phyloP scores from a whole-genome alignment of 2,888 invertebrate genomes.

The Argynnis bischoffii region DNA sequence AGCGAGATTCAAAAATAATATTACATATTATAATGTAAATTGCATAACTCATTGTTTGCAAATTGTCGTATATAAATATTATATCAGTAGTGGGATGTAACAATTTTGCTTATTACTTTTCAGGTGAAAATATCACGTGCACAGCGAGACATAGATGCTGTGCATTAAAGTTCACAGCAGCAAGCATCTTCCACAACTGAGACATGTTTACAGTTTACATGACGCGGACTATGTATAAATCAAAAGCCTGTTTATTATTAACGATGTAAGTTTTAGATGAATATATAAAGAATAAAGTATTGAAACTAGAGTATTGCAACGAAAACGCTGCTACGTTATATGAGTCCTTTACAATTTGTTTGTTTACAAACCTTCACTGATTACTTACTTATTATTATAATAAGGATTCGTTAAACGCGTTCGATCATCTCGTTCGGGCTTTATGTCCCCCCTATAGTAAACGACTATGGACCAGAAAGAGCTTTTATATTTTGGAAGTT shows the following conservation, averaged over 20 bases:
- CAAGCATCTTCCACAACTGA: constrained; percentile 3
- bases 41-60: too few relatives aligned
- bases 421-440: background rate
- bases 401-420: constrained; percentile 10
- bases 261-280: constrained; percentile 15
- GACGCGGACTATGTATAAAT: background rate
- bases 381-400: background rate
- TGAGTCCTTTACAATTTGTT: constrained; percentile 4
- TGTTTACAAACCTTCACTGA: constrained; percentile 1
- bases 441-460: background rate
- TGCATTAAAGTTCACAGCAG: constrained; percentile 65
- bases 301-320: constrained; percentile 3
- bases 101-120: constrained; percentile 40
- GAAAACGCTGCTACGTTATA: background rate
- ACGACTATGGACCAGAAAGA: constrained; percentile 39
- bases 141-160: constrained; percentile 95
- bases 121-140: constrained; percentile 96
- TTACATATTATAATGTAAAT: too few relatives aligned
- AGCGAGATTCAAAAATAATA: too few relatives aligned
- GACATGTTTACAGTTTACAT: background rate
- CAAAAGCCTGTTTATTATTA: constrained; percentile 3
- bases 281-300: background rate
- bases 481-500: constrained; percentile 44
- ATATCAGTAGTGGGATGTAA: constrained; percentile 8
- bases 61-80: too few relatives aligned